phyloP scores from a whole-genome alignment of 2,888 invertebrate species.

The Nephrotoma appendiculata region DNA sequence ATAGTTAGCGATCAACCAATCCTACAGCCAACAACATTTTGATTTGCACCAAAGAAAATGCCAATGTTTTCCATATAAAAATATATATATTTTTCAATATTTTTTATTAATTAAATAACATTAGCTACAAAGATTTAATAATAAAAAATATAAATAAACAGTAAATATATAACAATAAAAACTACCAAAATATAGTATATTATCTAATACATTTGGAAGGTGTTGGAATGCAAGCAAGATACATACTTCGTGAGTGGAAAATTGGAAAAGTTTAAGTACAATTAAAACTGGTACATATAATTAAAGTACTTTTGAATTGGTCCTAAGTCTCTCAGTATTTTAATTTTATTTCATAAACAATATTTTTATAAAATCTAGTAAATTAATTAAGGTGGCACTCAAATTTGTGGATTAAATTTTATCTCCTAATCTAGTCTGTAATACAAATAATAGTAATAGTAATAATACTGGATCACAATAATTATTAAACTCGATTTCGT shows the following conservation, averaged over 20 bases:
- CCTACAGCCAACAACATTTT: too few relatives aligned
- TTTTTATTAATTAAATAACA: background rate
- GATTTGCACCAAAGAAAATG: too few relatives aligned
- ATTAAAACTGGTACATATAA: background rate
- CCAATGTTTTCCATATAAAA: background rate
- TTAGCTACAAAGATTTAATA: background rate
- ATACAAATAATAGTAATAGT: background rate
- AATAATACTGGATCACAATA: constrained; percentile 3
- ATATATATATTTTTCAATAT: background rate
- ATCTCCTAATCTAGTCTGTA: background rate
- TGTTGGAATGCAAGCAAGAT: background rate
- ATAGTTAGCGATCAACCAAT: too few relatives aligned
- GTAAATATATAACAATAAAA: background rate
- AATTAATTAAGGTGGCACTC: background rate
- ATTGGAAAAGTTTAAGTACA: background rate
- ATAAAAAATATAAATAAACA: background rate
- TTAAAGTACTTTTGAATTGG: background rate
- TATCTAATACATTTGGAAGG: background rate
- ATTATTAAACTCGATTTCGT: background rate
- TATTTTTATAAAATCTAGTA: background rate
- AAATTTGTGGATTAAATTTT: background rate
- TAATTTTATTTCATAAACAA: background rate
- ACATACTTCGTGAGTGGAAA: background rate
- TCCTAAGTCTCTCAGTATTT: background rate
- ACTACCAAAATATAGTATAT: background rate